phyloP scores from a whole-genome alignment of 2,113 vertebrate species.

The Xenopus borealis region DNA sequence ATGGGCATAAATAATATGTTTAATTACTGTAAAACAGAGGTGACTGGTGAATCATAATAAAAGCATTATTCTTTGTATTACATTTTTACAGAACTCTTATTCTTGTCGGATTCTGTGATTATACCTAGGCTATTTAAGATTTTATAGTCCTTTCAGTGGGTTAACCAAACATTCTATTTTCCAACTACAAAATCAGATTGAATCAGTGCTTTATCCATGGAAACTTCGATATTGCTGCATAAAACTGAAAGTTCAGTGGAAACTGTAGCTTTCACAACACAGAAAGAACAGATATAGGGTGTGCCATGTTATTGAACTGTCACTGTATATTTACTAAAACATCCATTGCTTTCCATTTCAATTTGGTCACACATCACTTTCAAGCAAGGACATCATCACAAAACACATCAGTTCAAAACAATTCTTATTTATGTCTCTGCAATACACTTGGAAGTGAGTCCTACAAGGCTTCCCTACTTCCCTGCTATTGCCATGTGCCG shows the following conservation, averaged over 20 bases:
- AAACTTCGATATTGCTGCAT: not conserved
- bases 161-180: not conserved
- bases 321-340: constrained; percentile 19
- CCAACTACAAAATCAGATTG: too few relatives aligned
- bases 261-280: constrained; percentile 12
- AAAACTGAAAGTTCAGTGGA: not conserved
- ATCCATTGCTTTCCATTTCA: constrained; percentile 22
- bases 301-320: constrained; percentile 8
- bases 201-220: not conserved
- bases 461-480: not conserved
- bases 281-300: not conserved
- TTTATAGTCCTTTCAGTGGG: too few relatives aligned
- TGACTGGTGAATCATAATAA: too few relatives aligned
- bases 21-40: too few relatives aligned
- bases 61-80: too few relatives aligned
- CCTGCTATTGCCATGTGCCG: not conserved
- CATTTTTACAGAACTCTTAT: too few relatives aligned
- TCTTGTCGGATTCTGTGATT: too few relatives aligned
- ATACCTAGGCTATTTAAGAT: too few relatives aligned
- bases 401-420: constrained; percentile 2
- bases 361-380: constrained; percentile 17
- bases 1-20: too few relatives aligned
- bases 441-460: too few relatives aligned
- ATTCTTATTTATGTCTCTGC: constrained; percentile 3
- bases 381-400: not conserved